Evolutionary conservation across 2,113 vertebrate genomes (phyloP).

Genomic region (Periophthalmodon schlosseri): DNA sequence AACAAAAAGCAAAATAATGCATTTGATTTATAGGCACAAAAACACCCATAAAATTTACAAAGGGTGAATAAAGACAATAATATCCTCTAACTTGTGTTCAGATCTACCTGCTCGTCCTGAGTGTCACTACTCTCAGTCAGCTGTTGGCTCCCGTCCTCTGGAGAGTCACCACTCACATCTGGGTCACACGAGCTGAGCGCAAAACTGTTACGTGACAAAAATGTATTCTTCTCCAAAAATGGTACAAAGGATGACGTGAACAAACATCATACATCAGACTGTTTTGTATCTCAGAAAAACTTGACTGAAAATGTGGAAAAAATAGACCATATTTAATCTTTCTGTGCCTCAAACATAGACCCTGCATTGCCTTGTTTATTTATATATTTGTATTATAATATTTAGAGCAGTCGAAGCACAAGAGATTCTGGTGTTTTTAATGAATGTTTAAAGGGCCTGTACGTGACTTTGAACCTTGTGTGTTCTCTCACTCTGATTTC

Average conservation of each 20-base stretch:
- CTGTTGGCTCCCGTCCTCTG: conserved; percentile 91
- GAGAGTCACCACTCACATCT: conserved; percentile 85
- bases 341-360: background rate
- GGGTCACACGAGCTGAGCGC: conserved; percentile 80
- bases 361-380: background rate
- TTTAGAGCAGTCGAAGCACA: background rate
- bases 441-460: background rate
- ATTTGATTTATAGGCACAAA: no score
- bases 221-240: background rate
- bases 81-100: conserved; percentile 48
- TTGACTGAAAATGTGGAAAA: background rate
- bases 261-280: background rate
- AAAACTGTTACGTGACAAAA: conserved; percentile 80
- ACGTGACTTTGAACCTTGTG: background rate
- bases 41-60: no score
- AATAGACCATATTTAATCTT: background rate
- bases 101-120: conserved; percentile 95
- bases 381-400: background rate
- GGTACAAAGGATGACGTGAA: no score
- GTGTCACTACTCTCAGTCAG: conserved; percentile 94
- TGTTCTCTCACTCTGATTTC: background rate
- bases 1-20: no score
- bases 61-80: background rate
- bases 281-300: background rate
- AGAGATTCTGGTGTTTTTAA: conserved; percentile 1